Percentiles rank a stretch among this genome's conserved stretches.
These are phyloP conservation scores for Pedionomus torquatus DNA, from an alignment of 2,113 vertebrate species.

Conservation along the genomic window DNA sequence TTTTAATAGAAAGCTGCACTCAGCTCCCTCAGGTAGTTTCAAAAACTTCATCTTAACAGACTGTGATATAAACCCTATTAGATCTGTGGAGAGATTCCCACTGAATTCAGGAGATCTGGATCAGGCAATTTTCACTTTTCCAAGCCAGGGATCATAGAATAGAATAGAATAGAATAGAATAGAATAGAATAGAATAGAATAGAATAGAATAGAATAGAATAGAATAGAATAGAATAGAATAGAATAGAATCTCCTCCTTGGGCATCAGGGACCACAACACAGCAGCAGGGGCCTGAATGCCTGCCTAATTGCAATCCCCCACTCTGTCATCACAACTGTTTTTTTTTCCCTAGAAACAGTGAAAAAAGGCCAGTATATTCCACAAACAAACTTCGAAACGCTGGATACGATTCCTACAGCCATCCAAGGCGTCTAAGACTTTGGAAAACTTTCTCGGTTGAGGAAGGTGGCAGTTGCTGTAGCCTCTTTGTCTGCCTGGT, in stretches of 20 bases:
- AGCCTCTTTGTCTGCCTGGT: not conserved
- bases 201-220: too few relatives aligned
- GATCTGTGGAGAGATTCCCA: not conserved
- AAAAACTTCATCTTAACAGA: slow-evolving; percentile 24
- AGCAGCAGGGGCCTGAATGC: not conserved
- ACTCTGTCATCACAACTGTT: not conserved
- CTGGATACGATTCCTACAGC: fast-evolving
- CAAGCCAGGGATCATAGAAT: not conserved
- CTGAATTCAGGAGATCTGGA: not conserved
- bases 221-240: too few relatives aligned
- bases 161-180: too few relatives aligned
- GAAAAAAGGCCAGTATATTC: not conserved
- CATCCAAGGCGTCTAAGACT: not conserved
- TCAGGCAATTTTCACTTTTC: not conserved
- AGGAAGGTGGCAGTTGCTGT: not conserved
- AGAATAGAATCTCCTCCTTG: not conserved
- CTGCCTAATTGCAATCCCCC: not conserved
- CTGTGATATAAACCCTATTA: not conserved
- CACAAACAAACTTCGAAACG: not conserved
- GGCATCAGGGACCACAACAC: not conserved
- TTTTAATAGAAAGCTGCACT: not conserved
- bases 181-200: too few relatives aligned
- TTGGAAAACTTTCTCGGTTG: not conserved
- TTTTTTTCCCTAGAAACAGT: not conserved
- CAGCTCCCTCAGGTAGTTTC: slow-evolving; percentile 22